Percentiles rank a stretch among this genome's conserved stretches.
These are phyloP conservation scores for Pampus argenteus DNA, from an alignment of 2,797 vertebrate species.

Conservation along the genomic window DNA sequence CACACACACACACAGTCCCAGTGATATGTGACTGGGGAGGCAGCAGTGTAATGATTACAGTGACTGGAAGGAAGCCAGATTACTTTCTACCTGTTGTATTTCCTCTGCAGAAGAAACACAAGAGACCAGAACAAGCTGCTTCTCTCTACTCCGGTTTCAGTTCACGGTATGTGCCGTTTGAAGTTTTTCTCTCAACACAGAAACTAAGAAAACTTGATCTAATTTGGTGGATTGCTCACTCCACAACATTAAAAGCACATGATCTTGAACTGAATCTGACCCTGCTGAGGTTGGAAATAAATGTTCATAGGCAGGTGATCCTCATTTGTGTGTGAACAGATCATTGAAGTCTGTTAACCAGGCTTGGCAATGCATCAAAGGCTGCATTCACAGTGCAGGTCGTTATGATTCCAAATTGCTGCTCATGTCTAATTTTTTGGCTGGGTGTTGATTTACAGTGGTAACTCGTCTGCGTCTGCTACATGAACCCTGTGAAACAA, in stretches of 20 bases:
- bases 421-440: not conserved
- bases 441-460: not conserved
- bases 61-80: constrained; percentile 6
- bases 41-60: not conserved
- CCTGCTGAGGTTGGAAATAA: constrained; percentile 45
- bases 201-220: constrained; percentile 4
- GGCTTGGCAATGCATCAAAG: constrained; percentile 25
- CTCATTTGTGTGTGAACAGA: constrained; percentile 47
- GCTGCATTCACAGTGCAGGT: constrained; percentile 12
- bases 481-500: not conserved
- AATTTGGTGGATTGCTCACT: constrained; percentile 9
- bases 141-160: constrained; percentile 8
- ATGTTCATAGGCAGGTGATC: constrained; percentile 49
- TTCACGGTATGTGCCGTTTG: not conserved
- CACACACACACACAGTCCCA: not conserved
- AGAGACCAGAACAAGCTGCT: rapidly evolving
- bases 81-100: not conserved
- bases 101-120: not conserved
- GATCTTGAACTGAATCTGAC: constrained; percentile 16
- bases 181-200: constrained; percentile 5
- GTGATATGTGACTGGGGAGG: not conserved
- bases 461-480: not conserved
- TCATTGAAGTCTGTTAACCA: constrained; percentile 37
- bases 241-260: constrained; percentile 25
- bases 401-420: not conserved